Evolutionary conservation across 2,797 vertebrate genomes (phyloP).

Genomic region (Sebastes miniatus): DNA sequence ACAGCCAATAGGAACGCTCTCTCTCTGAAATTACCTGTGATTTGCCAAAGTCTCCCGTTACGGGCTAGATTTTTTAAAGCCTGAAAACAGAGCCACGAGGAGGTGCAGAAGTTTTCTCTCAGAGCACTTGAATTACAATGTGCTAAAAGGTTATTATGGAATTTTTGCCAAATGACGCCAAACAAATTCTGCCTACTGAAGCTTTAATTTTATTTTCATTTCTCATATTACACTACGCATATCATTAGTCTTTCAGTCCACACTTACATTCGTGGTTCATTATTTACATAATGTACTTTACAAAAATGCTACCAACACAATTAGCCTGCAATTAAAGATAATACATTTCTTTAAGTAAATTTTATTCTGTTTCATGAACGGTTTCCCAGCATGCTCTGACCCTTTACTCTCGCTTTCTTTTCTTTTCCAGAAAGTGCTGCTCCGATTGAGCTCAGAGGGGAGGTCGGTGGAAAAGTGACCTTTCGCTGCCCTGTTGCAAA

Average conservation of each 20-base stretch:
- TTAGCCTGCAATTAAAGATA: not conserved
- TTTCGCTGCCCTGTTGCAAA: not conserved
- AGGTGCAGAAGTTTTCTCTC: too few species aligned
- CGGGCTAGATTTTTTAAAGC: too few species aligned
- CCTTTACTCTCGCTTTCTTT: not conserved
- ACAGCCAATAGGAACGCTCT: too few species aligned
- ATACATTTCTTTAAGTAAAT: not conserved
- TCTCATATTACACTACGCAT: not conserved
- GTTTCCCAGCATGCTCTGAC: not conserved
- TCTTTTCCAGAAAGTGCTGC: slow-evolving; percentile 12
- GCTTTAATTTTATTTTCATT: not conserved
- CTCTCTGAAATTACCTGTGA: too few species aligned
- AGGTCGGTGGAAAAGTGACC: slow-evolving; percentile 49
- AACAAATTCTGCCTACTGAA: too few species aligned
- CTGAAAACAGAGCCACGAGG: too few species aligned
- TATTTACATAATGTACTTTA: not conserved
- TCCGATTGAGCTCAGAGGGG: rapidly evolving
- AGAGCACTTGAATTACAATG: too few species aligned
- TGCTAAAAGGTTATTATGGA: too few species aligned
- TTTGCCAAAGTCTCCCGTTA: too few species aligned
- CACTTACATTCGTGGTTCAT: not conserved
- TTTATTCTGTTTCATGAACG: not conserved
- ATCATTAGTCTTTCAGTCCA: not conserved
- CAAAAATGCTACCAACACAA: not conserved
- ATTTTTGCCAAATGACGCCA: too few species aligned